Evolutionary conservation across 2,797 vertebrate species (phyloP).

Genomic region (Crenichthys baileyi): DNA sequence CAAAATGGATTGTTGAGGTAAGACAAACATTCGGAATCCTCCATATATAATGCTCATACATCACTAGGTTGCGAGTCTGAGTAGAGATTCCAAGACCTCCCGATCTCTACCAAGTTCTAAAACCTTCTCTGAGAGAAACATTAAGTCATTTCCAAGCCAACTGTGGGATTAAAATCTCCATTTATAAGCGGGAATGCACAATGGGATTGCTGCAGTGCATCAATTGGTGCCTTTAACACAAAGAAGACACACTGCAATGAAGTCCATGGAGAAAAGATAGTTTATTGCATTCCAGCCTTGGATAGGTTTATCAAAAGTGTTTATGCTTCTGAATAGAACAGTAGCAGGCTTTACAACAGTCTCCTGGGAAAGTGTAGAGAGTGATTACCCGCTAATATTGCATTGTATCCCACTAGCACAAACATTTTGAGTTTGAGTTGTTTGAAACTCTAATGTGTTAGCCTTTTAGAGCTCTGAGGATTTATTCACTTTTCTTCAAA

Average conservation of each 20-base stretch:
- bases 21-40: not conserved
- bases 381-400: not conserved
- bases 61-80: not conserved
- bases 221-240: not conserved
- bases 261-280: not conserved
- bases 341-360: not conserved
- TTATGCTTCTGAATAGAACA: not conserved
- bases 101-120: not conserved
- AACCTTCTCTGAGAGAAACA: not conserved
- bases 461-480: not conserved
- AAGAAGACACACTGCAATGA: not conserved
- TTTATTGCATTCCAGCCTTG: not conserved
- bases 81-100: not conserved
- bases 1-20: slow-evolving; percentile 14
- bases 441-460: not conserved
- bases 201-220: not conserved
- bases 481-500: not conserved
- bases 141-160: not conserved
- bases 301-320: not conserved
- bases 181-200: not conserved
- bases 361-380: not conserved
- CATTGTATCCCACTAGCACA: not conserved
- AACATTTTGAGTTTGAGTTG: not conserved
- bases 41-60: not conserved
- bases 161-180: not conserved